Base-by-base conservation (phyloP, 2,888 invertebrate species). In the Molorchus minor region DNA sequence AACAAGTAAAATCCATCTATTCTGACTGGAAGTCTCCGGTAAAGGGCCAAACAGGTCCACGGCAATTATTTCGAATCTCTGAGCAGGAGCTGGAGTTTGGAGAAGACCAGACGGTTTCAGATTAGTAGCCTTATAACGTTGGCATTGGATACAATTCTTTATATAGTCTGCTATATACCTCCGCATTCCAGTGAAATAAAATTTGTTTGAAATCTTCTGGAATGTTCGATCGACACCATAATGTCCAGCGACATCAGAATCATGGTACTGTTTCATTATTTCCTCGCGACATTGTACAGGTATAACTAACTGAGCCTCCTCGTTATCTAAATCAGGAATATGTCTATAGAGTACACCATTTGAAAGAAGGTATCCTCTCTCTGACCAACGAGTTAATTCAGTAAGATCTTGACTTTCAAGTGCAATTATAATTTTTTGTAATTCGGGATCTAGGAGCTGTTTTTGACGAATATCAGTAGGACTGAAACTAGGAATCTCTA, bases 21-120 rank as follows among this genome's bases (percentile, higher is more conserved):
- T 33, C 3, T 33, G 49, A 13, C 19, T 13, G 4, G 17, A 13
- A 13, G 8, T 29, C 35, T n/a, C 0, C 1, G 65, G 62, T 7
- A 67, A 41, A n/a, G 62, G 65, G 10, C 65, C 65, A 44, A 67
- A 65, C 12, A 67, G 30, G 21, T 67, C 65, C 2, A 65, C 47
- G 12, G 43, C 25, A 15, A 65, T 5, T 1, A 51, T 36, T 45
- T 65, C 61, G 19, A 65, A 63, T 1, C 65, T 43, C 25, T 61
- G 60, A 17, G 13, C 17, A 3, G 17, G 12, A 3, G 17, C 40
- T 8, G 13, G 40, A 16, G 3, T 40, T 40, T 40, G 40, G 16
- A 40, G 13, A 8, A 40, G 17, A 5, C 40, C 40, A 3, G 40
- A 1, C 17, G 40, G 40, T 16, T 40, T 40, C 7, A 15, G 8